A percentile compares a stretch with the other conserved stretches of the same genome.
These are phyloP conservation scores for Cardiocondyla obscurior DNA, from an alignment of 1,140 invertebrate genomes.

Conservation along the genomic window DNA sequence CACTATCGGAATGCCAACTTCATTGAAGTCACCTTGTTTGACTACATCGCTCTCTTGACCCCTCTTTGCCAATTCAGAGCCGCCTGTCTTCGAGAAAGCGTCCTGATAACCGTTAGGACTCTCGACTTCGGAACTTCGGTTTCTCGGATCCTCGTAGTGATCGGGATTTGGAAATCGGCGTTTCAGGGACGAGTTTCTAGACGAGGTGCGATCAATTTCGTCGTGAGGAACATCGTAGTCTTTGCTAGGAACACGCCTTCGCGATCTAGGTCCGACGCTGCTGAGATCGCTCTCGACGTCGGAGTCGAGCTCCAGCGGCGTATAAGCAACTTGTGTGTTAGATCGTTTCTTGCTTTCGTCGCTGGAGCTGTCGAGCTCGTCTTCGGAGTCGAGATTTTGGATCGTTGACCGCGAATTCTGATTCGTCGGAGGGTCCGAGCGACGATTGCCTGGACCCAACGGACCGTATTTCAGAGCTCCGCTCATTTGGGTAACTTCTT, in stretches of 20 bases:
- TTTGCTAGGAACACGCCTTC: slow-evolving; percentile 66
- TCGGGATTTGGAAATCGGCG: slow-evolving; percentile 75
- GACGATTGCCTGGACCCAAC: slow-evolving; percentile 70
- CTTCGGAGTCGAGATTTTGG: slow-evolving; percentile 61
- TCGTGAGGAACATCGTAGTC: slow-evolving; percentile 52
- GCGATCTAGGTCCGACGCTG: slow-evolving; percentile 67
- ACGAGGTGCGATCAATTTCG: background rate
- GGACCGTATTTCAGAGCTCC: slow-evolving; percentile 71
- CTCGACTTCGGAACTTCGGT: slow-evolving; percentile 7
- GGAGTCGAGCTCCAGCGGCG: slow-evolving; percentile 78
- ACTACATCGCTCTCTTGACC: background rate
- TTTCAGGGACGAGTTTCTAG: background rate
- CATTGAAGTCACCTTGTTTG: slow-evolving; percentile 79
- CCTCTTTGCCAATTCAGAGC: slow-evolving; percentile 66
- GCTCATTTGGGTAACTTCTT: slow-evolving; percentile 25
- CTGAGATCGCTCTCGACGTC: slow-evolving; percentile 78
- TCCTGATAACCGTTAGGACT: slow-evolving; percentile 25
- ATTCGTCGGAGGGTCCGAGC: slow-evolving; percentile 17
- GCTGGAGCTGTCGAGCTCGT: slow-evolving; percentile 75
- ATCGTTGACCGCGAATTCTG: background rate
- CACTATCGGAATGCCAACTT: slow-evolving; percentile 80
- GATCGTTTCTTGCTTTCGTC: slow-evolving; percentile 70
- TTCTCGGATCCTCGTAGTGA: slow-evolving; percentile 71
- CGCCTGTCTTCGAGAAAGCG: slow-evolving; percentile 64
- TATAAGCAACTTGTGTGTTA: slow-evolving; percentile 72